Conservation (phyloP, 1,140 invertebrate genomes). For the Zaprionus inermis region DNA sequence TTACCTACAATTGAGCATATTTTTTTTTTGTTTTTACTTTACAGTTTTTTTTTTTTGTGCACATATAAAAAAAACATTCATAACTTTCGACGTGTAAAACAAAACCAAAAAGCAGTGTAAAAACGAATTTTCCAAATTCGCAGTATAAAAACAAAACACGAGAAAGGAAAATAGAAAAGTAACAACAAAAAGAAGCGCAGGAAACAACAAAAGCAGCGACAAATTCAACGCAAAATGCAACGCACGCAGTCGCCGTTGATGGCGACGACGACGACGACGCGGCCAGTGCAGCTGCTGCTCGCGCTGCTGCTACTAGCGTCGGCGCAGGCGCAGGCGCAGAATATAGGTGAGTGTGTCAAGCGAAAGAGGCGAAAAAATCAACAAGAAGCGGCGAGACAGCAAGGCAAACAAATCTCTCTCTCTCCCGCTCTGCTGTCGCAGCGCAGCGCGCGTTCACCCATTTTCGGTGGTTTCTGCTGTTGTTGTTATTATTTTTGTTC, state of each 20-base stretch:
- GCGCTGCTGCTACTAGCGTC: conserved; percentile 40
- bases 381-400: conserved; percentile 25
- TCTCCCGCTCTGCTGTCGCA: conserved; percentile 41
- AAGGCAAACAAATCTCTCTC: conserved; percentile 72
- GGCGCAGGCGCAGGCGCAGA: conserved; percentile 66
- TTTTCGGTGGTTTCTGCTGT: conserved; percentile 19
- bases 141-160: conserved; percentile 12
- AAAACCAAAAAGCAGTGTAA: conserved; percentile 38
- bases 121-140: conserved; percentile 33
- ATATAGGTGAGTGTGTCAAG: conserved; percentile 81
- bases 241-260: conserved; percentile 58
- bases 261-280: conserved; percentile 13
- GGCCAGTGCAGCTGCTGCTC: conserved; percentile 15
- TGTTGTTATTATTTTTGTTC: no score
- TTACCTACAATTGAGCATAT: neutral
- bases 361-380: conserved; percentile 56
- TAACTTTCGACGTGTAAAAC: conserved; percentile 34
- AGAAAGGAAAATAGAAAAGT: conserved; percentile 8
- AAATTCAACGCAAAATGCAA: conserved; percentile 55
- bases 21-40: conserved; percentile 13
- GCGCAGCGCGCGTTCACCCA: conserved; percentile 14
- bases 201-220: conserved; percentile 13
- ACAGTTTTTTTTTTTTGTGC: conserved; percentile 17
- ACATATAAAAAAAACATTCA: conserved; percentile 24
- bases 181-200: conserved; percentile 1